These are phyloP conservation scores for Cepphus grylle DNA, from an alignment of 2,113 vertebrate species.

Conservation along the genomic window DNA sequence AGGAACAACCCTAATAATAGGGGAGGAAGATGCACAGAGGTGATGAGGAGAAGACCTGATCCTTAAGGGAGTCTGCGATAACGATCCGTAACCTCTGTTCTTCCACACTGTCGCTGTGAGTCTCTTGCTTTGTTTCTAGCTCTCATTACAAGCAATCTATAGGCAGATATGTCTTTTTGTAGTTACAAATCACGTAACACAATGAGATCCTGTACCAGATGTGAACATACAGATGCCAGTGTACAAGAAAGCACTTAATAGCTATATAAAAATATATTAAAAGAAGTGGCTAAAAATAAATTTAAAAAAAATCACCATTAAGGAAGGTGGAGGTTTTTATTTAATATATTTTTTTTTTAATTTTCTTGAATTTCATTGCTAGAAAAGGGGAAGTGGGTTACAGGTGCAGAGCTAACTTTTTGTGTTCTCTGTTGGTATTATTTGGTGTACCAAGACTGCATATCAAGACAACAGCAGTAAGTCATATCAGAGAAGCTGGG, in stretches of 20 bases:
- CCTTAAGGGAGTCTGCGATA: background rate
- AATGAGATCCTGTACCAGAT: background rate
- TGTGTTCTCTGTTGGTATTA: background rate
- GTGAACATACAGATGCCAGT: background rate
- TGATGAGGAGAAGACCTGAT: background rate
- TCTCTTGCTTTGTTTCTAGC: background rate
- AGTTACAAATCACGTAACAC: background rate
- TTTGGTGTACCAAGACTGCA: background rate
- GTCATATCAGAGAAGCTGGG: background rate
- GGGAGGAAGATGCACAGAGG: background rate
- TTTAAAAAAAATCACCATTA: background rate
- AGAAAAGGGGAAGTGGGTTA: background rate
- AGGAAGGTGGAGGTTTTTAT: background rate
- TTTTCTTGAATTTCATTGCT: background rate
- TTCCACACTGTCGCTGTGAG: fast-evolving
- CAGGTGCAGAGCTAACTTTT: background rate
- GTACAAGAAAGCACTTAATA: background rate
- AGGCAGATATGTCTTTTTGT: background rate
- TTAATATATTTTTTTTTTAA: background rate
- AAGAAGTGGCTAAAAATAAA: background rate
- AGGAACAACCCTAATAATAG: background rate
- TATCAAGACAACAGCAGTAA: background rate
- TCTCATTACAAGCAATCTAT: background rate
- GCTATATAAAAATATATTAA: background rate
- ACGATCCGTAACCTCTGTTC: background rate